Evolutionary conservation across 2,113 vertebrate species (phyloP), one percentile per base, ranked within the genome.

Genomic region (Candoia aspera): DNA sequence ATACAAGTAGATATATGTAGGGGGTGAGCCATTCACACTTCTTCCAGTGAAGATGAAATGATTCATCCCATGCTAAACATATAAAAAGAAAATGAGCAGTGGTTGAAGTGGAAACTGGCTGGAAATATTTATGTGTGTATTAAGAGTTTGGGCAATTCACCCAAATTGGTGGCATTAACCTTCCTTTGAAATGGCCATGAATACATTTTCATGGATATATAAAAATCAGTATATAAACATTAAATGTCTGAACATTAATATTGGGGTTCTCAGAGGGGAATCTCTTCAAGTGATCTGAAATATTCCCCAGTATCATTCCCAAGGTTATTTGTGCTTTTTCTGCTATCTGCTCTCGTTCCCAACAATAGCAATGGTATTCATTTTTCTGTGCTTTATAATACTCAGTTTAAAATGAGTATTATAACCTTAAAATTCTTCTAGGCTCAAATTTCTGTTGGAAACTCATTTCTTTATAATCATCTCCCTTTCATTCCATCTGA

Each of bases 1-100:
- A 68, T n/a, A n/a, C 29, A 68, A 15, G 12, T n/a, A 68, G 42
- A 42, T 29, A n/a, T 68, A n/a, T 68, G 62, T 4, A 4, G 49
- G 59, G 3, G 13, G 29, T 37, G 33, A 33, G 90, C 6, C 13
- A 46, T 37, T 93, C 94, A 95, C 90, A 93, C 58, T 57, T 83
- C 29, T 68, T 68, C 29, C 37, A 94, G 84, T 84, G 54, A 21
- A 37, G 85, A 62, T 91, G 90, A 91, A 95, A 94, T 90, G 94
- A 42, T 92, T 92, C 91, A 93, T 73, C 90, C 87, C 88, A 26
- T 58, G 33, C 54, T 68, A 49, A 88, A 90, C 91, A 92, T 59
- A 62, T 59, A 94, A 95, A 29, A 93, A 93, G 73, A 13, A 29
- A 8, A 57, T 57, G 64, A 55, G n/a, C 49, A 73, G 62, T 29